phyloP scores from a whole-genome alignment of 2,113 vertebrate species.

The Oncorhynchus keta region DNA sequence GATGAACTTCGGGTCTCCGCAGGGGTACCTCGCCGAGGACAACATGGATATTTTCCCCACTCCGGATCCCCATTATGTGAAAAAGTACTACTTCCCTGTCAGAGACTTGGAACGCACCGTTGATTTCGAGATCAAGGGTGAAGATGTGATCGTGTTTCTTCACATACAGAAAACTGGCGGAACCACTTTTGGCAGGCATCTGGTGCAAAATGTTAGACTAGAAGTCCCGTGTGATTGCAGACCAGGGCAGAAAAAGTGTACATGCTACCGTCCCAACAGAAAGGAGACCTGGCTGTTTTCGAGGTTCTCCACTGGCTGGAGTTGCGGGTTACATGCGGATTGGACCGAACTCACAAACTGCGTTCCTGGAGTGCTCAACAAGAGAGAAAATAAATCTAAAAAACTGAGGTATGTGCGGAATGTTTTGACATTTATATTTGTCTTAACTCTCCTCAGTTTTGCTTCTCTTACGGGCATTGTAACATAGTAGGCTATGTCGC shows the following conservation, averaged over 20 bases:
- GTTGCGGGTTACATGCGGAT: constrained; percentile 98
- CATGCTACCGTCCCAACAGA: constrained; percentile 96
- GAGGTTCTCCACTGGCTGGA: constrained; percentile 98
- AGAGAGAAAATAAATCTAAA: constrained; percentile 85
- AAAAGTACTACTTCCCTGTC: constrained; percentile 97
- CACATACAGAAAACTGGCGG: constrained; percentile 99
- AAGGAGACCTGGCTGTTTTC: constrained; percentile 98
- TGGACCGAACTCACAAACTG: constrained; percentile 99
- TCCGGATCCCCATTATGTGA: constrained; percentile 97
- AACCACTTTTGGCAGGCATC: constrained; percentile 96
- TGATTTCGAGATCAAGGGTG: constrained; percentile 96
- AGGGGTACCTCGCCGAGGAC: constrained; percentile 83
- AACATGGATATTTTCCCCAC: constrained; percentile 96
- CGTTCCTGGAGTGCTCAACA: constrained; percentile 93
- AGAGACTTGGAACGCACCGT: constrained; percentile 90
- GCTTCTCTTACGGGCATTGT: no score
- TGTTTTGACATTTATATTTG: constrained; percentile 15
- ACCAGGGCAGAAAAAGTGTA: constrained; percentile 98
- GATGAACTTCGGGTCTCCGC: constrained; percentile 89
- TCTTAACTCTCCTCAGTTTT: no score
- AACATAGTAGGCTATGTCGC: no score
- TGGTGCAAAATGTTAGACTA: constrained; percentile 95
- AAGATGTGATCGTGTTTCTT: constrained; percentile 97
- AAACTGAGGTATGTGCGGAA: constrained; percentile 76
- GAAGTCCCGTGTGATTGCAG: constrained; percentile 97